Evolutionary conservation across 2,888 invertebrate genomes (phyloP), one percentile per base, ranked within the genome.

Genomic region (Synanthedon myopaeformis): DNA sequence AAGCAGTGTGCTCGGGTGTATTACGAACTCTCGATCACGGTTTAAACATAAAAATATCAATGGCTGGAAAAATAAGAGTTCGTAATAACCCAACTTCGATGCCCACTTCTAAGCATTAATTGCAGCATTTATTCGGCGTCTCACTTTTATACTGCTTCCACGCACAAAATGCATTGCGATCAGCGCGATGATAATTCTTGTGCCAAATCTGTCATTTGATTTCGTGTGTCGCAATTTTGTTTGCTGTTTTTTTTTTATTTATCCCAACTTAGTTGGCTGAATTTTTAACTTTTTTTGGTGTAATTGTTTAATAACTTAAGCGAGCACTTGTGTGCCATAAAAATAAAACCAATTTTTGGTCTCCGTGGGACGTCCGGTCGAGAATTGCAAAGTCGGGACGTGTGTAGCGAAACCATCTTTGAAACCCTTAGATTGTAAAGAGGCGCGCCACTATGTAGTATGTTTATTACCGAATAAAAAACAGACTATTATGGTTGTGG

Each of bases 401-500:
- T 70, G 66, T 66, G 67, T 68, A 72, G 65, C 61, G 62, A 65
- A 23, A 5, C 65, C 61, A 67, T 66, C 70, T 64, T 64, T 57
- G 63, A 45, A 45, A 45, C 45, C 49, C 19, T 49, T 13, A 49
- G 63, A 62, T 76, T 35, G 10, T 35, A 35, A 35, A 79, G 75
- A 60, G 62, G 62, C 65, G 65, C 77, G 79, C 76, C 78, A 70
- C 76, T 59, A 55, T 57, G 59, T 82, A 83, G 77, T 67, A 72
- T 35, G 35, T 35, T 35, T 35, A 35, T 82, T 83, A 77, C 81
- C 83, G 75, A 73, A 66, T 70, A 59, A 73, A 35, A 80, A 76
- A 77, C 80, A 71, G 78, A 80, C 78, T 82, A 79, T 74, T 74
- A 85, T 82, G 86, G 86, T 87, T 87, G 86, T 87, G 86, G 82